A percentile compares a stretch with the other conserved stretches of the same genome.
phyloP scores from a whole-genome alignment of 1,140 invertebrate genomes.

The Anthonomus grandis region DNA sequence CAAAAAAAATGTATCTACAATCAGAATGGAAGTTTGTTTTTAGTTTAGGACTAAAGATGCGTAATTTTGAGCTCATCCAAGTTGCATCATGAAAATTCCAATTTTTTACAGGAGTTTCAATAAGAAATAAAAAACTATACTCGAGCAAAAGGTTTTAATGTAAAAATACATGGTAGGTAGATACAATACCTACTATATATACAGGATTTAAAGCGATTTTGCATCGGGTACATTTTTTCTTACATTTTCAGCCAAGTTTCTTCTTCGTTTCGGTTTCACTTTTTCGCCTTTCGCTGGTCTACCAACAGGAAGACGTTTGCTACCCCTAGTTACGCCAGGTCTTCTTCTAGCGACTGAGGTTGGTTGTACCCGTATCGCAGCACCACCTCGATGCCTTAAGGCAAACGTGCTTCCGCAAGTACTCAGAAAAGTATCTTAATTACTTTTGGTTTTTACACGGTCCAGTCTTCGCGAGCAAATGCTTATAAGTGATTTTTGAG shows the following conservation, averaged over 20 bases:
- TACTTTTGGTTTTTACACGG: constrained; percentile 7
- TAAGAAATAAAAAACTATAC: too few species aligned
- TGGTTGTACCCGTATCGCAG: constrained; percentile 13
- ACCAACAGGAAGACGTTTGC: constrained; percentile 14
- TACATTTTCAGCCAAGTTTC: constrained; percentile 12
- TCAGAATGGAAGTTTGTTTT: too few species aligned
- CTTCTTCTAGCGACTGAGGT: constrained; percentile 8
- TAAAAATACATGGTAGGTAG: too few species aligned
- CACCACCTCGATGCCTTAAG: not conserved
- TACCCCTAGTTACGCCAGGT: constrained; percentile 10
- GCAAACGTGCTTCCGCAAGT: not conserved
- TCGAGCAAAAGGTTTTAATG: too few species aligned
- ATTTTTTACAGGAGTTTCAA: too few species aligned
- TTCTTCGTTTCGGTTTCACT: constrained; percentile 5
- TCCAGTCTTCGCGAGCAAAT: constrained; percentile 1
- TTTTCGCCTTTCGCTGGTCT: constrained; percentile 4
- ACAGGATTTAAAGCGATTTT: too few species aligned
- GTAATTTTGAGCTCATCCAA: too few species aligned
- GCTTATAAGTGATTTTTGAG: constrained; percentile 9
- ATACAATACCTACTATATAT: too few species aligned
- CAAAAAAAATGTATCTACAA: too few species aligned
- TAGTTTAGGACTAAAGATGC: too few species aligned
- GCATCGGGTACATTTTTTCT: not conserved
- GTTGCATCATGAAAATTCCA: too few species aligned
- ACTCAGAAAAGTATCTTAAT: constrained; percentile 9